Percentiles rank a stretch among this genome's conserved stretches.
These are phyloP conservation scores for Stercorarius parasiticus DNA, from an alignment of 2,113 vertebrate genomes.

Conservation along the genomic window DNA sequence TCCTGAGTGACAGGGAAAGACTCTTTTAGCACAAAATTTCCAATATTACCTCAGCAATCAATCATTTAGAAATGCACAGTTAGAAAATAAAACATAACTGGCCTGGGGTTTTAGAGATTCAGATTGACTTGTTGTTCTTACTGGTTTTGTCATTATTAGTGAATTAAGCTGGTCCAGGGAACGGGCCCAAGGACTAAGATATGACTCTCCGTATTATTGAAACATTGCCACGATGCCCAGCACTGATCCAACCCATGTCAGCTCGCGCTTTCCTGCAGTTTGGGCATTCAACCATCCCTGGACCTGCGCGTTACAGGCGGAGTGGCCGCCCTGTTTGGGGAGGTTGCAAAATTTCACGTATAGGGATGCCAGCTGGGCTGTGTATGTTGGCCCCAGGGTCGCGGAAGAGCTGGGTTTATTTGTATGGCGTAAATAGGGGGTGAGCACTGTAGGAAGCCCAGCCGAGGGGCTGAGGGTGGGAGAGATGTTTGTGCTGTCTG, in stretches of 20 bases:
- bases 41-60: neutral
- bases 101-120: neutral
- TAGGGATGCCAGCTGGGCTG: neutral
- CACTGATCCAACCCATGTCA: neutral
- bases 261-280: neutral
- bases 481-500: neutral
- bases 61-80: neutral
- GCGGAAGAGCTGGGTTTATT: neutral
- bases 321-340: neutral
- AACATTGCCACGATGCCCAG: fast-evolving
- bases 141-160: neutral
- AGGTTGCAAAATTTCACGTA: neutral
- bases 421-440: neutral
- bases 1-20: neutral
- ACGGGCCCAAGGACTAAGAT: neutral
- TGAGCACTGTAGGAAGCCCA: neutral
- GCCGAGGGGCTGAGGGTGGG: neutral
- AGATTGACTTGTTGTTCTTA: neutral
- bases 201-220: neutral
- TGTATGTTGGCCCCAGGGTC: neutral
- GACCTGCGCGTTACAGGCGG: neutral
- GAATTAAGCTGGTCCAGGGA: neutral
- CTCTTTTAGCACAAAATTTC: neutral
- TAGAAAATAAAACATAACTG: neutral
- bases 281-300: neutral